Conservation (phyloP, 2,888 invertebrate genomes). For the Branchellion lobata region DNA sequence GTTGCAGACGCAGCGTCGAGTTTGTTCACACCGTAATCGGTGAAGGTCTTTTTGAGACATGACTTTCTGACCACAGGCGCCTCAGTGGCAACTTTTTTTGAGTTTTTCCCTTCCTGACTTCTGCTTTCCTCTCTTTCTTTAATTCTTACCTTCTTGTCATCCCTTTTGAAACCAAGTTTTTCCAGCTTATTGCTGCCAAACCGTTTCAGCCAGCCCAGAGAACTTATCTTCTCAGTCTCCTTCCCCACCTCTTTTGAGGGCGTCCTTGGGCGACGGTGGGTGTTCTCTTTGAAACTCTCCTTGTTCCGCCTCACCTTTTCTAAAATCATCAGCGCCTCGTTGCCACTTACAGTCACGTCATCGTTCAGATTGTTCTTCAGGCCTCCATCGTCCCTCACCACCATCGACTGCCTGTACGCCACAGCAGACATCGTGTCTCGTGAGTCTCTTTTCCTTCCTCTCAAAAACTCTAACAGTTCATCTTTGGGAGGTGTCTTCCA, state of each 20-base stretch:
- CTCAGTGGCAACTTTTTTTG: too few species aligned
- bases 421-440: conserved; percentile 24
- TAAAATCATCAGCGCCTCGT: not conserved
- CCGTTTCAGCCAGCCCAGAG: conserved; percentile 3
- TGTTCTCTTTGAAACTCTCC: not conserved
- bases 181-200: not conserved
- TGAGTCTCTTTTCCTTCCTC: conserved; percentile 7
- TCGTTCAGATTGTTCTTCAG: not conserved
- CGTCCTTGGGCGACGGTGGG: not conserved
- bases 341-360: not conserved
- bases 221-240: not conserved
- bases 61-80: not conserved
- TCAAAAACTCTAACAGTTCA: conserved; percentile 17
- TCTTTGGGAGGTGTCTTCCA: not conserved
- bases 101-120: not conserved
- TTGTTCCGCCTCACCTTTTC: not conserved
- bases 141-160: not conserved
- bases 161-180: not conserved
- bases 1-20: too few species aligned
- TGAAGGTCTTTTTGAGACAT: conserved; percentile 3
- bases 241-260: not conserved
- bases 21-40: not conserved
- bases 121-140: not conserved
- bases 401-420: conserved; percentile 36
- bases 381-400: conserved; percentile 35